Base-by-base conservation (phyloP, 2,888 invertebrate genomes). In the Bruchidius siliquastri region DNA sequence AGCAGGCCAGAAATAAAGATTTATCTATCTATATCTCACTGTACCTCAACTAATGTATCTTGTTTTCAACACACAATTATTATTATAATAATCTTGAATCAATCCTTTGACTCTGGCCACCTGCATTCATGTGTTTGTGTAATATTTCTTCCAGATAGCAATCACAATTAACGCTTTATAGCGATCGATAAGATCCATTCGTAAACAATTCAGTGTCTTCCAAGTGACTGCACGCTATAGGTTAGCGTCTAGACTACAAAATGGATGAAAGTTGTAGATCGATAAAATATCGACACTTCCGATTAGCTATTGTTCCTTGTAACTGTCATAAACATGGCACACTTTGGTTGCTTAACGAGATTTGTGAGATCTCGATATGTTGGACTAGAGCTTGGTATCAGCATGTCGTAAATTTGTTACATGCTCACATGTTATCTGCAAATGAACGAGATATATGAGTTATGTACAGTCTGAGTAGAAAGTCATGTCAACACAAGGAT, bases 281-380 rank as follows among this genome's bases (percentile, higher is more conserved):
- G 49, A 18, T 70, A 70, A 70, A 70, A 32, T 20, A 70, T 70
- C 70, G 70, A 70, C 70, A 70, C 70, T 20, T 70, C 70, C 70
- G 70, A 70, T 70, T 21, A 70, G 26, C 32, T 20, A 70, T 70
- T 70, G 70, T 70, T 70, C 70, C 49, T 32, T 0, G 70, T 30
- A 49, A 49, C 49, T 49, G 49, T 49, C 49, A 49, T 49, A 49
- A 49, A 49, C 49, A 49, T 18, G 49, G 18, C 18, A 49, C 49
- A 49, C 49, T 49, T 49, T 49, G 49, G 49, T 49, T 49, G 49
- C 13, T 49, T 1, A 49, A 49, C 49, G 13, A 49, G 6, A 13
- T 49, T 13, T 49, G 49, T 49, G 49, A 13, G 49, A 13, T 18
- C 49, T 49, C 18, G 13, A 8, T 49, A 49, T 49, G 18, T 13